These are phyloP conservation scores for Prorops nasuta DNA, from an alignment of 1,140 invertebrate species.

Conservation along the genomic window DNA sequence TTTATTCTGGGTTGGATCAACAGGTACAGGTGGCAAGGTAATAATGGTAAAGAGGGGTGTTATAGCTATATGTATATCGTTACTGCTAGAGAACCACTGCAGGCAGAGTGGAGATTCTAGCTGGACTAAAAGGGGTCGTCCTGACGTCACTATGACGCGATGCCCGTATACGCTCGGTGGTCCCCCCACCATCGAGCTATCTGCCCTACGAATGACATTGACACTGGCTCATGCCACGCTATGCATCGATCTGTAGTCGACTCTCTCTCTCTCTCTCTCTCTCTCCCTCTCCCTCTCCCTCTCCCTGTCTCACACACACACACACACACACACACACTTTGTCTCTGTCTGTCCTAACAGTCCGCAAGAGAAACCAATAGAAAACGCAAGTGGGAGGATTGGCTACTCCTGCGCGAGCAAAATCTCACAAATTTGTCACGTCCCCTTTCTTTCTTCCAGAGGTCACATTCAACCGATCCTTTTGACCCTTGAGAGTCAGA, in stretches of 20 bases:
- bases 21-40: slow-evolving; percentile 27
- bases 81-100: no score
- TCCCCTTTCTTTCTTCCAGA: no score
- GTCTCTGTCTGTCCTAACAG: slow-evolving; percentile 20
- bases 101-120: background rate
- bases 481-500: no score
- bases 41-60: background rate
- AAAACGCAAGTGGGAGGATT: no score
- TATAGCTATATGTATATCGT: background rate
- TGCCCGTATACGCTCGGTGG: background rate
- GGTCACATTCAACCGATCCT: no score
- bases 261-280: slow-evolving; percentile 10
- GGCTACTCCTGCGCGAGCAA: no score
- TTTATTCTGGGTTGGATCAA: slow-evolving; percentile 39
- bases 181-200: slow-evolving; percentile 9
- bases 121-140: slow-evolving; percentile 14
- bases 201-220: slow-evolving; percentile 41
- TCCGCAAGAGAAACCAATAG: no score
- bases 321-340: slow-evolving; percentile 7
- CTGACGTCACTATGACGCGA: slow-evolving; percentile 41
- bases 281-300: background rate
- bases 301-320: slow-evolving; percentile 6
- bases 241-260: slow-evolving; percentile 30
- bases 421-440: no score
- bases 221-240: slow-evolving; percentile 34